Percentiles rank a stretch among this genome's conserved stretches.
phyloP scores from a whole-genome alignment of 2,113 vertebrate species.

The Bubo blakistoni region DNA sequence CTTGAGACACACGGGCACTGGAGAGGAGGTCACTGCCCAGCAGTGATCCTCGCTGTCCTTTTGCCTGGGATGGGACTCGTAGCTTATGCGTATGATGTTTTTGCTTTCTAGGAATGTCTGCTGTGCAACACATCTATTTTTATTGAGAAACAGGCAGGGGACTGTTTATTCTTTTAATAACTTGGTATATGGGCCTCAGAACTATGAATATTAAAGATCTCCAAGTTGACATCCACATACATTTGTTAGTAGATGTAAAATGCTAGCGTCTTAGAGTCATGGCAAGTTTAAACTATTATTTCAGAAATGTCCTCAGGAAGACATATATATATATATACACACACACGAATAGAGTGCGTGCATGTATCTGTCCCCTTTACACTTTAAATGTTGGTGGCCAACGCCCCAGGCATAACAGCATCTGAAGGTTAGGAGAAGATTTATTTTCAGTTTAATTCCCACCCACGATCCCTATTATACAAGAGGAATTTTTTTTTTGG shows the following conservation, averaged over 20 bases:
- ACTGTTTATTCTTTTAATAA: background rate
- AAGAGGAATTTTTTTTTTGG: background rate
- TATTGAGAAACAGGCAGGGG: background rate
- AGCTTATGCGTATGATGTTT: background rate
- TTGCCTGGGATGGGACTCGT: background rate
- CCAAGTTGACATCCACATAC: background rate
- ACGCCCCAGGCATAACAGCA: background rate
- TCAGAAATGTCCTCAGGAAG: background rate
- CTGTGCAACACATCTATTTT: background rate
- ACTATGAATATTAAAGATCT: background rate
- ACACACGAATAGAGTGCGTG: fast-evolving
- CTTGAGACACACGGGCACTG: fast-evolving
- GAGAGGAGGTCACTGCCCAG: background rate
- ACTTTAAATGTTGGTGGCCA: background rate
- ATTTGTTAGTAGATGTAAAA: background rate
- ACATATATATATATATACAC: background rate
- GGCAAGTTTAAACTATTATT: background rate
- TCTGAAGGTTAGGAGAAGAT: background rate
- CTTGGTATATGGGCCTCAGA: background rate
- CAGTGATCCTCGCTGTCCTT: background rate
- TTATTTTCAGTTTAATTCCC: slow-evolving; percentile 36
- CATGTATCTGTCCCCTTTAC: background rate
- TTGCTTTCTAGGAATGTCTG: slow-evolving; percentile 33
- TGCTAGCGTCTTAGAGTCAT: background rate
- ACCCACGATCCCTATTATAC: slow-evolving; percentile 24